Percentiles rank a stretch among this genome's conserved stretches.
Conservation (phyloP, 2,888 invertebrate species). For the Phanerotoma sp. region DNA sequence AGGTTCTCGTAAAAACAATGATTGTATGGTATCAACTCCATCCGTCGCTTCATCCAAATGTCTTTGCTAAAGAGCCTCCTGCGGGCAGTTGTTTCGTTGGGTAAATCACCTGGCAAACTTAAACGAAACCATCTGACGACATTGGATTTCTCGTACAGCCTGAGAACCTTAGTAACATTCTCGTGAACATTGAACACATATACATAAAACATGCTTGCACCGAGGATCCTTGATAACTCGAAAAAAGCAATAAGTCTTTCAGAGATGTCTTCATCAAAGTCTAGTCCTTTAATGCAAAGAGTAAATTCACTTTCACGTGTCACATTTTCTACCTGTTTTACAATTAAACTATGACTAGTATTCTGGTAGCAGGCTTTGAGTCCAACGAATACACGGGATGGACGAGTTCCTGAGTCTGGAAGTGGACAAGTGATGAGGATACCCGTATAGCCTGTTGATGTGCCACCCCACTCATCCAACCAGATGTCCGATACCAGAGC, state of each 20-base stretch:
- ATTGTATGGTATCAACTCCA: conserved; percentile 76
- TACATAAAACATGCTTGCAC: conserved; percentile 67
- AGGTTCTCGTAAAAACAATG: conserved; percentile 76
- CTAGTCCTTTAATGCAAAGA: conserved; percentile 73
- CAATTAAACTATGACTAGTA: conserved; percentile 53
- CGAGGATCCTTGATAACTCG: conserved; percentile 68
- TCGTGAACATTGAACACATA: conserved; percentile 66
- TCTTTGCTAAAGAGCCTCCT: conserved; percentile 56
- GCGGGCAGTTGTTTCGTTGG: conserved; percentile 55
- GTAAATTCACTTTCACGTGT: conserved; percentile 59
- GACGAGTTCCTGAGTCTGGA: conserved; percentile 52
- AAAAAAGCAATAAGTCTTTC: conserved; percentile 70
- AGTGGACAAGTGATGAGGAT: conserved; percentile 67
- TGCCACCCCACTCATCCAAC: conserved; percentile 65
- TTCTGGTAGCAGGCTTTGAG: conserved; percentile 43
- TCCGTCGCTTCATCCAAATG: conserved; percentile 69
- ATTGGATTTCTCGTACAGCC: conserved; percentile 60
- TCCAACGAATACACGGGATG: conserved; percentile 44
- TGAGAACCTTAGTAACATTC: conserved; percentile 61
- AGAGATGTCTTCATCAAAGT: conserved; percentile 66
- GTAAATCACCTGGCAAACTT: conserved; percentile 55
- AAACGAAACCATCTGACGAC: conserved; percentile 49
- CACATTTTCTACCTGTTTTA: conserved; percentile 32
- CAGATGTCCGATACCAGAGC: conserved; percentile 66
- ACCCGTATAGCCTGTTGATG: conserved; percentile 61